Evolutionary conservation across 2,888 invertebrate genomes (phyloP), one percentile per base, ranked within the genome.

Genomic region (Platerodrilus igneus): DNA sequence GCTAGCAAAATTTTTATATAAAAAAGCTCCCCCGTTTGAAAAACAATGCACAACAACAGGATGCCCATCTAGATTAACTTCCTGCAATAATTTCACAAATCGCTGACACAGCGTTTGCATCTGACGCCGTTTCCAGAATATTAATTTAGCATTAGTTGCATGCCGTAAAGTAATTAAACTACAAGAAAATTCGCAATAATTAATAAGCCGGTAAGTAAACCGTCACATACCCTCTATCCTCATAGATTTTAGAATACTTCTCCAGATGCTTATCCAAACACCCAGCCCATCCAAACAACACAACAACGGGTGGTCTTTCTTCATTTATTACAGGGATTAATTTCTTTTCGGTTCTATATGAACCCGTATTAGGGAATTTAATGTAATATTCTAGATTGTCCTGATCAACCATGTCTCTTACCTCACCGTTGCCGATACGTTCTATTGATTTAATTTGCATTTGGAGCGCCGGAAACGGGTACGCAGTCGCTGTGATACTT

Each of bases 281-380:
- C 21, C 86, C 86, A 31, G 84, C 83, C 87, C 87, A 87, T 19
- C 87, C 87, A 45, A 87, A 73, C 46, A 87, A 67, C 44, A 83
- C 66, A 17, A 86, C 78, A 29, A 86, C 77, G 21, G 86, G 83
- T 52, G 79, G 71, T 60, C 77, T 77, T 25, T 72, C 73, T 49
- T 78, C 77, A 52, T 77, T 72, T 48, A 75, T 74, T 37, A 76
- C 71, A 56, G 76, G 75, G 19, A 76, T 75, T 58, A 74, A 77
- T 52, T 75, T 75, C 52, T 35, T 61, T 49, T 59, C 70, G 50
- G 56, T 64, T 53, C 55, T 61, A 31, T 65, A 63, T 19, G 51
- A 53, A 56, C 70, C 72, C 17, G 74, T 71, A 52, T 69, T 72
- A 4, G 79, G 79, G 56, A 78, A 78, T 57, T 76, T 77, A 26